These are phyloP conservation scores for Paguma larvata DNA, from an alignment of 2,797 vertebrate species.

Conservation along the genomic window DNA sequence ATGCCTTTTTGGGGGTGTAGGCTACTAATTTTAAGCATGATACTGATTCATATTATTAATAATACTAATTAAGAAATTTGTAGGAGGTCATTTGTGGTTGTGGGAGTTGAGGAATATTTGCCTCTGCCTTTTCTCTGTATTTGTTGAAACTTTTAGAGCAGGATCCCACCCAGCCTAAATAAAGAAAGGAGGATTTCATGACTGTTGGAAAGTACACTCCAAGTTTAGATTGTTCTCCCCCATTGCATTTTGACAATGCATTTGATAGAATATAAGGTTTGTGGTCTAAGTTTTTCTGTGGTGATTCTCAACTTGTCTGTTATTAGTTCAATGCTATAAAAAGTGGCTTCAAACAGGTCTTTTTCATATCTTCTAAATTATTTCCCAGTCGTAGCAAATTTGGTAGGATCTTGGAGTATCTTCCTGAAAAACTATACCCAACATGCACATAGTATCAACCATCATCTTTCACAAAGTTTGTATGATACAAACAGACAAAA, in stretches of 20 bases:
- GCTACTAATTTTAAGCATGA: not conserved
- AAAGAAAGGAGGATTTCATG: not conserved
- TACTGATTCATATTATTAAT: not conserved
- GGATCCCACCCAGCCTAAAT: no score
- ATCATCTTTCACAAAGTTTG: not conserved
- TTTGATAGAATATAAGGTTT: not conserved
- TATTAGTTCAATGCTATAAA: not conserved
- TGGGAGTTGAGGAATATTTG: not conserved
- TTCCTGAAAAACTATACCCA: not conserved
- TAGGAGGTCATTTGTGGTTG: not conserved
- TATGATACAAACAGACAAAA: not conserved
- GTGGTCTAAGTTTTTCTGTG: not conserved
- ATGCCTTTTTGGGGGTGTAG: not conserved
- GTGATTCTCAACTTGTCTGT: not conserved
- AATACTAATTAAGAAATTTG: not conserved
- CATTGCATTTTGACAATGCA: not conserved
- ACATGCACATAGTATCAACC: not conserved
- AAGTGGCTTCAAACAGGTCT: not conserved
- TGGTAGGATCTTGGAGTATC: not conserved
- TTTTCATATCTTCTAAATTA: not conserved
- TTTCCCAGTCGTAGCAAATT: not conserved
- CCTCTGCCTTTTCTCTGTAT: not conserved
- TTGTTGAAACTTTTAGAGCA: not conserved
- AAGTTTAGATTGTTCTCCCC: not conserved
- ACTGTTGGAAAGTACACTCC: not conserved